These are phyloP conservation scores for Nipponia nippon DNA, from an alignment of 2,113 vertebrate species.

Conservation along the genomic window DNA sequence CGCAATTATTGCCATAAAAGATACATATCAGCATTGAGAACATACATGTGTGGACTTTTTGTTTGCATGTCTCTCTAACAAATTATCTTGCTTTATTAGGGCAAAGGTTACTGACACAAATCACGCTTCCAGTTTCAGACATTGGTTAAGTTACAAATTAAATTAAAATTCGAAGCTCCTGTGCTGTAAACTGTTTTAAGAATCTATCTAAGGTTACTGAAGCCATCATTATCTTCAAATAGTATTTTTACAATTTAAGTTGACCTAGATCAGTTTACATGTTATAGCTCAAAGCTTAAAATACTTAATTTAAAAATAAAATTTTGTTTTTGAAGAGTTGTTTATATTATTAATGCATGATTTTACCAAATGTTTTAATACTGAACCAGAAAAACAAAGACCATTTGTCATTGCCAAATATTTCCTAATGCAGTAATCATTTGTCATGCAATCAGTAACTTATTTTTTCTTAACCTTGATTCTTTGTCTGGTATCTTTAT, in stretches of 20 bases:
- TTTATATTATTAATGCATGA: not conserved
- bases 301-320: not conserved
- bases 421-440: not conserved
- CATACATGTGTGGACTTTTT: not conserved
- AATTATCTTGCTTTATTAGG: not conserved
- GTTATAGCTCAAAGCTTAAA: not conserved
- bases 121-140: not conserved
- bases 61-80: conserved; percentile 11
- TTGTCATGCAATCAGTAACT: not conserved
- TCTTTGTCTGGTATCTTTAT: not conserved
- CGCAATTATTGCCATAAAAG: not conserved
- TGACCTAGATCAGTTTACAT: not conserved
- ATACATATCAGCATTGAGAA: not conserved
- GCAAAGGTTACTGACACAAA: not conserved
- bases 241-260: not conserved
- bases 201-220: not conserved
- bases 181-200: not conserved
- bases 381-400: not conserved
- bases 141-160: not conserved
- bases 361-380: not conserved
- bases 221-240: not conserved
- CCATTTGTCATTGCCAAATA: not conserved
- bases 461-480: not conserved
- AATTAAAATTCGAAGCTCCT: not conserved
- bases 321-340: not conserved